Percentiles rank a stretch among this genome's conserved stretches.
Conservation (phyloP, 2,113 vertebrate species). For the Heterotilapia buettikoferi region DNA sequence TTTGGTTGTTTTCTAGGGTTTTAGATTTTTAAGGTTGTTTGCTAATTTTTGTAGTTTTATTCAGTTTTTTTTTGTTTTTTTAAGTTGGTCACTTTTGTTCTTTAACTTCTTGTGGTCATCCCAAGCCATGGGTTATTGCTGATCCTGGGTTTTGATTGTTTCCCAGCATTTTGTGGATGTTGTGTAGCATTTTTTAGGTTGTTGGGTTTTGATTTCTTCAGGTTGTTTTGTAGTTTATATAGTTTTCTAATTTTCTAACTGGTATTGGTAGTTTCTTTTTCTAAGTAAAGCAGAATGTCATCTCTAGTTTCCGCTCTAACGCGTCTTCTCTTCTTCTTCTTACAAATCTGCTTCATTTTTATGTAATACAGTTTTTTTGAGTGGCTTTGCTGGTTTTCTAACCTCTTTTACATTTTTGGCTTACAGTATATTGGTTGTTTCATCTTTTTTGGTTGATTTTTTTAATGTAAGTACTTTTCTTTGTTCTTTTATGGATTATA, state of each 20-base stretch:
- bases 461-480: neutral
- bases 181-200: neutral
- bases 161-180: neutral
- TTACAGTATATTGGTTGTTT: neutral
- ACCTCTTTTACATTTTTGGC: neutral
- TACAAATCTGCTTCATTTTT: neutral
- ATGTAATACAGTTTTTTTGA: neutral
- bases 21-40: neutral
- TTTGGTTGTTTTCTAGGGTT: neutral
- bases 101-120: neutral
- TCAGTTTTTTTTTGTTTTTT: neutral
- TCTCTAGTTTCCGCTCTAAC: neutral
- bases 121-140: neutral
- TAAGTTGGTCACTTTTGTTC: neutral
- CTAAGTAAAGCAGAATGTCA: neutral
- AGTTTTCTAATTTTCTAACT: neutral
- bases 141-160: neutral
- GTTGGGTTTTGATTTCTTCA: neutral
- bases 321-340: neutral
- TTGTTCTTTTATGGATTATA: neutral
- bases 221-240: neutral
- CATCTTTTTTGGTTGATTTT: neutral
- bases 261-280: neutral
- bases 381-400: neutral
- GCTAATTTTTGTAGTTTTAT: neutral